These are phyloP conservation scores for Benthosema pterotum DNA, from an alignment of 2,797 vertebrate species.

Conservation along the genomic window DNA sequence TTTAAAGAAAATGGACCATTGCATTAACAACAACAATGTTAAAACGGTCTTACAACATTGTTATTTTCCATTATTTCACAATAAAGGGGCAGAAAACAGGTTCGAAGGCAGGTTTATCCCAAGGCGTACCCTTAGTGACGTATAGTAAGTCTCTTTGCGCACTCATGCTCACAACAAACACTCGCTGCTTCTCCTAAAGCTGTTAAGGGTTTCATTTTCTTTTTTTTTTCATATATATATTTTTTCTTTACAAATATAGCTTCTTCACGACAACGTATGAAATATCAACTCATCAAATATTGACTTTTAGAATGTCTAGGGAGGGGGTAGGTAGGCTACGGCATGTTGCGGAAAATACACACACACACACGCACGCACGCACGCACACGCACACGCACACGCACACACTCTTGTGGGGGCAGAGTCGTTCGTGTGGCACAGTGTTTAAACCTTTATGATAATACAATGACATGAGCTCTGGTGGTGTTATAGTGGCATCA, in stretches of 20 bases:
- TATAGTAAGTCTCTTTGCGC: constrained; percentile 31
- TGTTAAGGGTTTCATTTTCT: constrained; percentile 6
- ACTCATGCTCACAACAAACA: constrained; percentile 20
- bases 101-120: constrained; percentile 14
- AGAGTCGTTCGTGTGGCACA: constrained; percentile 34
- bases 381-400: too few relatives aligned
- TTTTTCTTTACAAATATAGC: constrained; percentile 13
- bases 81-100: constrained; percentile 22
- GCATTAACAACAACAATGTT: constrained; percentile 30
- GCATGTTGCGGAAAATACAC: constrained; percentile 1
- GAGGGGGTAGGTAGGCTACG: constrained; percentile 4
- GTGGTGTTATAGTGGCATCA: constrained; percentile 21
- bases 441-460: constrained; percentile 25
- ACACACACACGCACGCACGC: too few relatives aligned
- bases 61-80: constrained; percentile 1
- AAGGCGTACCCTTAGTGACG: background rate
- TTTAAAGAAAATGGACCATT: constrained; percentile 29
- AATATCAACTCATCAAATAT: constrained; percentile 13
- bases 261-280: background rate
- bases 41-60: constrained; percentile 17
- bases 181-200: constrained; percentile 11
- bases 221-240: too few relatives aligned
- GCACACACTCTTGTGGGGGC: too few relatives aligned
- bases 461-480: constrained; percentile 27
- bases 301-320: constrained; percentile 11